Evolutionary conservation across 2,113 vertebrate species (phyloP), one percentile per base, ranked within the genome.

Genomic region (Onychostruthus taczanowskii): DNA sequence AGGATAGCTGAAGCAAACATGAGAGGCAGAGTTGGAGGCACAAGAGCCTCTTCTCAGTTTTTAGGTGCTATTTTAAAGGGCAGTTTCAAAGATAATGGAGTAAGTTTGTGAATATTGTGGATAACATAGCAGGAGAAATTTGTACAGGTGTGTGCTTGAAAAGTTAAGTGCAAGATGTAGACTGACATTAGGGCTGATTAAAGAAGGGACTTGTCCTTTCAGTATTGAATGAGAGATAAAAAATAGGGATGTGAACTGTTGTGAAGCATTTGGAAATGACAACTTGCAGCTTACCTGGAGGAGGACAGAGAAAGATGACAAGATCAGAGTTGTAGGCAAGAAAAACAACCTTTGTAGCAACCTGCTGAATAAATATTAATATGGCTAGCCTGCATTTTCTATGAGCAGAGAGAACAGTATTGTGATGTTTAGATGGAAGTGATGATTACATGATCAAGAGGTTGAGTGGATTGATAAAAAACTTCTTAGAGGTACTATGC

Each of bases 341-440:
- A 87, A 84, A 95, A 94, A 55, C 46, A 70, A 70, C 50, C 50
- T 89, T 92, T 87, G 9, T 37, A 68, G 72, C 46, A 86, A 37
- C 21, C 33, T 59, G 16, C 73, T 78, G 52, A 94, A 70, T 86
- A 84, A 93, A 87, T 92, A 92, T 83, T 92, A 89, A 74, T 84
- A 87, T 39, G 35, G 12, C 6, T 87, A 75, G 52, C 44, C 49
- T 82, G 31, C 20, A 18, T 91, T 91, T 96, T 87, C n/a, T 41
- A 49, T 28, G 18, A 81, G 31, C 61, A 75, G 62, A 33, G 41
- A 73, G 31, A 91, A 49, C 28, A 73, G 30, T 53, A 66, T 46
- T 76, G 70, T 79, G 70, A 68, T 87, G 66, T 55, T 84, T 82
- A 82, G 66, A 61, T 82, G 10, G 59, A 81, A 74, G 69, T 35